Conservation (phyloP, 2,888 invertebrate species). For the Marronus borbonicus region DNA sequence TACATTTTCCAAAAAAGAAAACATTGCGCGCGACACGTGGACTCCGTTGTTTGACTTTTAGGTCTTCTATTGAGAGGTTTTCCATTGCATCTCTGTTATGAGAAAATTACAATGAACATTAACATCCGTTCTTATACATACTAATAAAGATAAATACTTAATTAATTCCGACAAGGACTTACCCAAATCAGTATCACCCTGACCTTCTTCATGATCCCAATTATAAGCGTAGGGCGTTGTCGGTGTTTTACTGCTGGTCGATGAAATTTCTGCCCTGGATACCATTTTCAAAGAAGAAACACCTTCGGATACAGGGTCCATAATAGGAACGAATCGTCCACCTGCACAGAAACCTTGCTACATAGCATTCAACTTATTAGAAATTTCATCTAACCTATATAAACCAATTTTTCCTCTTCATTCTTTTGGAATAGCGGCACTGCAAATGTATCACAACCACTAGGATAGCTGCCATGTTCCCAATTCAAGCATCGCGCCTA, state of each 20-base stretch:
- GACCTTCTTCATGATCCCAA: conserved; percentile 72
- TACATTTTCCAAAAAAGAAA: too few species aligned
- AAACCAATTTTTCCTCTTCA: conserved; percentile 82
- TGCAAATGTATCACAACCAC: conserved; percentile 84
- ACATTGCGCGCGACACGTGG: too few species aligned
- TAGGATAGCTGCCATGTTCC: conserved; percentile 76
- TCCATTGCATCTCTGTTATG: too few species aligned
- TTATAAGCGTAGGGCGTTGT: conserved; percentile 76
- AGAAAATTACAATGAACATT: too few species aligned
- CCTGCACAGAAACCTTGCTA: conserved; percentile 58
- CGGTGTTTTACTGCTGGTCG: conserved; percentile 71
- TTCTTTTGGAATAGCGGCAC: conserved; percentile 85
- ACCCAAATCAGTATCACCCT: conserved; percentile 49
- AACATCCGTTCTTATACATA: too few species aligned
- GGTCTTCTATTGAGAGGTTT: too few species aligned
- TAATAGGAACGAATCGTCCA: conserved; percentile 81
- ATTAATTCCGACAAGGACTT: not conserved
- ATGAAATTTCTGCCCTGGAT: conserved; percentile 64
- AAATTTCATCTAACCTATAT: conserved; percentile 74
- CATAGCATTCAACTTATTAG: conserved; percentile 8
- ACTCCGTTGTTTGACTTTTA: too few species aligned
- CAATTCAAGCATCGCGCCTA: conserved; percentile 81
- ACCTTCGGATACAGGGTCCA: conserved; percentile 78
- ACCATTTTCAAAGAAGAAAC: conserved; percentile 80
- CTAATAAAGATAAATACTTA: conserved; percentile 43